phyloP scores from a whole-genome alignment of 2,113 vertebrate species.

The Salvelinus fontinalis region DNA sequence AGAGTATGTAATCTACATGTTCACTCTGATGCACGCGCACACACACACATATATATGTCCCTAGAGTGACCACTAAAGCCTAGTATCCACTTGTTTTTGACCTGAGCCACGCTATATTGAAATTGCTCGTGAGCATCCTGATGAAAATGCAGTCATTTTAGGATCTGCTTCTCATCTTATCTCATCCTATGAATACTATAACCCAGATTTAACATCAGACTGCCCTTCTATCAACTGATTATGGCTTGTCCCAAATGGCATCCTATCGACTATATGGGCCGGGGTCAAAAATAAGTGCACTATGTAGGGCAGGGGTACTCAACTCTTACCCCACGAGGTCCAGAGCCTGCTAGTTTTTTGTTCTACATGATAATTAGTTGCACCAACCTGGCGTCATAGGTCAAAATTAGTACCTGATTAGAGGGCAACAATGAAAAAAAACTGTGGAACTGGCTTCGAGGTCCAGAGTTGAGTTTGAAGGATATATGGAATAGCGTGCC shows the following conservation, averaged over 20 bases:
- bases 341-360: no score
- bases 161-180: neutral
- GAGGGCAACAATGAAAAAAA: no score
- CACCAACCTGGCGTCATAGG: no score
- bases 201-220: neutral
- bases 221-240: neutral
- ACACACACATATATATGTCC: constrained; percentile 8
- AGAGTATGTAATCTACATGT: neutral
- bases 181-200: neutral
- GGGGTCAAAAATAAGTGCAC: neutral
- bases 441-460: no score
- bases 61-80: neutral
- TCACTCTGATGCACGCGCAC: neutral
- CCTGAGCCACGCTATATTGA: neutral
- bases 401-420: no score
- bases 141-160: neutral
- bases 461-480: no score
- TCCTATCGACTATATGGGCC: no score
- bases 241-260: neutral
- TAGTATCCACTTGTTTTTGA: neutral
- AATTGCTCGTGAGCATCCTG: neutral
- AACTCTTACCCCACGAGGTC: no score
- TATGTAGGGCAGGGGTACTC: neutral
- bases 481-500: no score
- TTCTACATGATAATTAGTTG: no score